phyloP scores from a whole-genome alignment of 2,113 vertebrate genomes.

The Chloropsis hardwickii region DNA sequence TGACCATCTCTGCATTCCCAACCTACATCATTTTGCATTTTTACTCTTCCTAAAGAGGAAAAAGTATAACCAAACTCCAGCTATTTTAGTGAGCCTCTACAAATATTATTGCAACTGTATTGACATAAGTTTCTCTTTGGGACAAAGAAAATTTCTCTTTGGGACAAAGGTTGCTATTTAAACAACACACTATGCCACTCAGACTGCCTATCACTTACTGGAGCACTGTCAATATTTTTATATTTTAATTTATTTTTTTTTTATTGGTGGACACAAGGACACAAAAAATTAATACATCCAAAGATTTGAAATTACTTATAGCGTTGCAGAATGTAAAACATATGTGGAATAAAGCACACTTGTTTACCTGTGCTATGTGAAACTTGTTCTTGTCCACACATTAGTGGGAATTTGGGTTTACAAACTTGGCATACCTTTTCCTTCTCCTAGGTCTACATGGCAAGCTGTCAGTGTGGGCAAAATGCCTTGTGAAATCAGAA shows the following conservation, averaged over 20 bases:
- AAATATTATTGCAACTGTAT: slow-evolving; percentile 31
- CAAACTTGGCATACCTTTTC: background rate
- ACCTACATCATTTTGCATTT: background rate
- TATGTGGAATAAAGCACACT: background rate
- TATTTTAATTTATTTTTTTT: background rate
- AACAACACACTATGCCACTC: background rate
- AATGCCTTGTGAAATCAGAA: slow-evolving; percentile 14
- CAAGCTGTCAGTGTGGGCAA: background rate
- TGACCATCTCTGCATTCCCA: background rate
- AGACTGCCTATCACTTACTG: background rate
- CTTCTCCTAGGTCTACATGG: background rate
- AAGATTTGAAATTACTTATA: background rate
- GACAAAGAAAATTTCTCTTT: slow-evolving; percentile 12
- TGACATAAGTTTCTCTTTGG: background rate
- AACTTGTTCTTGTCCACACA: background rate
- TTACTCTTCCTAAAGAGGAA: background rate
- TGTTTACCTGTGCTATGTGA: background rate
- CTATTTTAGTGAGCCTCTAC: background rate
- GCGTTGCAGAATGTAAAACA: background rate
- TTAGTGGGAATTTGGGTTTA: background rate
- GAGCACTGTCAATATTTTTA: background rate
- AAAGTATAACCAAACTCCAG: background rate
- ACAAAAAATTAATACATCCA: background rate
- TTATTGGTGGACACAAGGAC: fast-evolving
- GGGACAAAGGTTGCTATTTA: slow-evolving; percentile 11